Evolutionary conservation across 1,140 invertebrate species (phyloP).

Genomic region (Caenorhabditis remanei): DNA sequence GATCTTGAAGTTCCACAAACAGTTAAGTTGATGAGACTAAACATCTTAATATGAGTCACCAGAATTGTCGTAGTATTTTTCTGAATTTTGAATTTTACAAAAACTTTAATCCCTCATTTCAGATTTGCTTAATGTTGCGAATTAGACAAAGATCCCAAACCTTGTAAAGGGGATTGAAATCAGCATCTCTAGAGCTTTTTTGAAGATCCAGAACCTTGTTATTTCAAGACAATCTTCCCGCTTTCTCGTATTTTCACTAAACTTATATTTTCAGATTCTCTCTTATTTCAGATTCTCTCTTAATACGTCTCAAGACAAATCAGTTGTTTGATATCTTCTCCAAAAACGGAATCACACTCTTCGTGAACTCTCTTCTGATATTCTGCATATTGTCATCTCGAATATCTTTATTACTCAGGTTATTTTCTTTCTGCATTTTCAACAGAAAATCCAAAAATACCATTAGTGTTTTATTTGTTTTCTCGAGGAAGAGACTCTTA

Average conservation of each 20-base stretch:
- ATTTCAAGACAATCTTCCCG: neutral
- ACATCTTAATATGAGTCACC: too few species aligned
- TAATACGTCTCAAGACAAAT: conserved; percentile 87
- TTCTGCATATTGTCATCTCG: conserved; percentile 80
- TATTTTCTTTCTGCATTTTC: conserved; percentile 84
- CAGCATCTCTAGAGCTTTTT: too few species aligned
- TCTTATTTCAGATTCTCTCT: conserved; percentile 83
- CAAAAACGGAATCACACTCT: conserved; percentile 86
- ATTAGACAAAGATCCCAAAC: too few species aligned
- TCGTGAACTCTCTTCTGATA: conserved; percentile 84
- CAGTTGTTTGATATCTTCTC: conserved; percentile 86
- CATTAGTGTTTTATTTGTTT: neutral
- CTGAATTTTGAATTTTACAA: too few species aligned
- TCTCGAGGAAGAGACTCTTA: neutral
- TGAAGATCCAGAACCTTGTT: conserved; percentile 81
- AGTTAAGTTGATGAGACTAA: neutral
- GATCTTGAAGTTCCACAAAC: conserved; percentile 75
- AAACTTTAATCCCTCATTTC: too few species aligned
- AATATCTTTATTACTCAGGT: conserved; percentile 79
- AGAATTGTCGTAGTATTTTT: too few species aligned
- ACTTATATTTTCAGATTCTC: conserved; percentile 78
- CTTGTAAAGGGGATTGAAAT: too few species aligned
- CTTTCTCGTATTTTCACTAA: neutral
- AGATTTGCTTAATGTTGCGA: too few species aligned
- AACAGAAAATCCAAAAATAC: conserved; percentile 92